Evolutionary conservation across 37 sponge, comb jelly and placozoan genomes (phyloP).

Genomic region (Trichoplax adhaerens): DNA sequence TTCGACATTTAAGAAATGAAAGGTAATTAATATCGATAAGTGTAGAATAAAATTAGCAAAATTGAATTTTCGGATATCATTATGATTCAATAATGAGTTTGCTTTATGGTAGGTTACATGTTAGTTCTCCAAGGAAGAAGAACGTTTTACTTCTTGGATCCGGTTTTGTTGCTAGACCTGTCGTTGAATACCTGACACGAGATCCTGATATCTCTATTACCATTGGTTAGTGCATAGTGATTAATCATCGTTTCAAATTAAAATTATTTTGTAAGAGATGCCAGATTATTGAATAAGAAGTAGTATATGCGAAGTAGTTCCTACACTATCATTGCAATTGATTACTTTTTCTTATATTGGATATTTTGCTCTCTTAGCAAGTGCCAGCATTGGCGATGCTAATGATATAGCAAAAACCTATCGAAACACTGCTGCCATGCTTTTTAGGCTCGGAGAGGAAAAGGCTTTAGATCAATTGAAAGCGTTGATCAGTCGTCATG

Average conservation of each 20-base stretch:
- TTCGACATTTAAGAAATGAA: too few species aligned
- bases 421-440: conserved; percentile 25
- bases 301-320: too few species aligned
- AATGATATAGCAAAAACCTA: conserved; percentile 26
- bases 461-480: conserved; percentile 3
- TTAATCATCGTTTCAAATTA: not conserved
- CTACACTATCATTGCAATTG: too few species aligned
- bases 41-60: too few species aligned
- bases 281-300: not conserved
- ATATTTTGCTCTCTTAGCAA: too few species aligned
- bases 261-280: conserved; percentile 3
- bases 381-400: conserved; percentile 15
- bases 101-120: too few species aligned
- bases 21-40: too few species aligned
- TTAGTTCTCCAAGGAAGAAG: not conserved
- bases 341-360: too few species aligned
- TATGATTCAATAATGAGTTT: too few species aligned
- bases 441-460: conserved; percentile 24
- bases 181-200: conserved; percentile 63
- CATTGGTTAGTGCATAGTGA: conserved; percentile 35
- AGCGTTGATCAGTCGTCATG: conserved; percentile 29
- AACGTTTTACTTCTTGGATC: conserved; percentile 78
- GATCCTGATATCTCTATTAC: conserved; percentile 37
- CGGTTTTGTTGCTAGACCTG: conserved; percentile 54
- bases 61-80: too few species aligned